Percentiles rank a stretch among this genome's conserved stretches.
phyloP scores from a whole-genome alignment of 2,113 vertebrate species.

The Callocephalon fimbriatum region DNA sequence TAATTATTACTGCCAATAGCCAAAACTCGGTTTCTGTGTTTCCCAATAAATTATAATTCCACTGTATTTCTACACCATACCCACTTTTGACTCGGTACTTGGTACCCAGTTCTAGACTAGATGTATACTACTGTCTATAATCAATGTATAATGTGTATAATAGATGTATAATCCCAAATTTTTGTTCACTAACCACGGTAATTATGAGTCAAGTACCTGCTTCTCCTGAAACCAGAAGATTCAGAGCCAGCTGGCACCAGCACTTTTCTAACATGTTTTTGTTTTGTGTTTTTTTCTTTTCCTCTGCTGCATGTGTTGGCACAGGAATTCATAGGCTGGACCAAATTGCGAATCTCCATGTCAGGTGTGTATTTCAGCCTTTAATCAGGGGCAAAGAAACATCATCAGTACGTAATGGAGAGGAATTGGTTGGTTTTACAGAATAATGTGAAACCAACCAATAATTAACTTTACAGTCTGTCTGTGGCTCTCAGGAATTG shows the following conservation, averaged over 20 bases:
- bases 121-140: neutral
- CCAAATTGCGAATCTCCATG: neutral
- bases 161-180: neutral
- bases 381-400: neutral
- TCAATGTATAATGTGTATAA: neutral
- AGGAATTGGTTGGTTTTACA: neutral
- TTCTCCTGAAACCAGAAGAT: neutral
- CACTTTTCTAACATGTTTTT: neutral
- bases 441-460: neutral
- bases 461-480: neutral
- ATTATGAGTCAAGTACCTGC: neutral
- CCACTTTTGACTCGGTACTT: no score
- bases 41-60: accelerated
- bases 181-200: neutral
- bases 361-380: neutral
- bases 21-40: neutral
- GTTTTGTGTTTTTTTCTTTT: neutral
- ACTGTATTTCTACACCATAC: accelerated
- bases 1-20: no score
- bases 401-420: accelerated
- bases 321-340: neutral
- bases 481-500: neutral
- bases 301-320: neutral
- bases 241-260: neutral
- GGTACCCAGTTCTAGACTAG: neutral